Evolutionary conservation across 2,113 vertebrate genomes (phyloP).

Genomic region (Hippocampus barbouri): DNA sequence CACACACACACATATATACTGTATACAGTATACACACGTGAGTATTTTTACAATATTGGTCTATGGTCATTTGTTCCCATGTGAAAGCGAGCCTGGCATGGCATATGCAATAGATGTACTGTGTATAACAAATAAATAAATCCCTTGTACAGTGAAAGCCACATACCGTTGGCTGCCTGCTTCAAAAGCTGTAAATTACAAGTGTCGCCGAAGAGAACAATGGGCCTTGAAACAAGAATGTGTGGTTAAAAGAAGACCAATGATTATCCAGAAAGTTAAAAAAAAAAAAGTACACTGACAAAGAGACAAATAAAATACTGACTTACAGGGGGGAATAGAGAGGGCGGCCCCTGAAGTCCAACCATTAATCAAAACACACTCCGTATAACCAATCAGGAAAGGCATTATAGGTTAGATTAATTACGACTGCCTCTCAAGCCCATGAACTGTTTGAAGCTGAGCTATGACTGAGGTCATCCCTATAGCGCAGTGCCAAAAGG

Average conservation of each 20-base stretch:
- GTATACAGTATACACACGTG: too few species aligned
- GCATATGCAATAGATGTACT: conserved; percentile 7
- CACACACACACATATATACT: too few species aligned
- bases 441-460: conserved; percentile 9
- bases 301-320: conserved; percentile 24
- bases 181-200: background rate
- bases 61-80: too few species aligned
- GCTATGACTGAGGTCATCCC: conserved; percentile 5
- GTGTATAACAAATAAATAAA: conserved; percentile 48
- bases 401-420: conserved; percentile 11
- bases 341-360: conserved; percentile 8
- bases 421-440: conserved; percentile 1
- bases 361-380: conserved; percentile 33
- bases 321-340: conserved; percentile 1
- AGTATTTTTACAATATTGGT: too few species aligned
- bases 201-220: conserved; percentile 41
- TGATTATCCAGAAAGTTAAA: conserved; percentile 31
- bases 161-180: conserved; percentile 12
- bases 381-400: conserved; percentile 10
- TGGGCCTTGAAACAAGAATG: conserved; percentile 32
- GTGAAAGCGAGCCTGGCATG: background rate
- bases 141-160: conserved; percentile 31
- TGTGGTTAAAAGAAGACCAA: conserved; percentile 26
- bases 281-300: conserved; percentile 7
- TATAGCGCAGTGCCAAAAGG: conserved; percentile 12